Evolutionary conservation across 2,797 vertebrate genomes (phyloP).

Genomic region (Paedocypris micromegethes): DNA sequence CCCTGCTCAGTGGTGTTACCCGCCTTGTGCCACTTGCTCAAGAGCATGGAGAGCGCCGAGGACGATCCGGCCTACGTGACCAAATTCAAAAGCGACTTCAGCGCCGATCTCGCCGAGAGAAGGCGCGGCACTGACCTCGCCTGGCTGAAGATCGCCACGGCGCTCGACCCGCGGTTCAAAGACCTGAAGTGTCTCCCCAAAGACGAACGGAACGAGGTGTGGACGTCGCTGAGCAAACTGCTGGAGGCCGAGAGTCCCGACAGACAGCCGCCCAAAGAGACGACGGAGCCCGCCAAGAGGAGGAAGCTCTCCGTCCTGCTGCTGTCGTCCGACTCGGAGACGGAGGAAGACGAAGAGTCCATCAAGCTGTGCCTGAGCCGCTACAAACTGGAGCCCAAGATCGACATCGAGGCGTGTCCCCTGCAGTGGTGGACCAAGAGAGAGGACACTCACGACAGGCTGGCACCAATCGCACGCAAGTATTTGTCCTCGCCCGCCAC

Average conservation of each 20-base stretch:
- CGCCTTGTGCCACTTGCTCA: constrained; percentile 36
- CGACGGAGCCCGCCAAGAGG: constrained; percentile 36
- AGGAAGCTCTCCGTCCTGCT: constrained; percentile 33
- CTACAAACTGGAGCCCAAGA: constrained; percentile 48
- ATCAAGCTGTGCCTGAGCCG: constrained; percentile 32
- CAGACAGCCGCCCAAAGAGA: constrained; percentile 23
- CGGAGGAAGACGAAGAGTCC: constrained; percentile 41
- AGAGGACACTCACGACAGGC: constrained; percentile 34
- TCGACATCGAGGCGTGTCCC: constrained; percentile 38
- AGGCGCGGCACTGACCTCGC: constrained; percentile 23
- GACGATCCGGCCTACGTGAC: constrained; percentile 25
- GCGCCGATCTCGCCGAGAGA: constrained; percentile 16
- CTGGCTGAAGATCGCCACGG: constrained; percentile 27
- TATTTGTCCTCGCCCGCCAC: constrained; percentile 35
- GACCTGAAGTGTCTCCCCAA: constrained; percentile 33
- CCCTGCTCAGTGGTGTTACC: constrained; percentile 31
- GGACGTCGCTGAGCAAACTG: constrained; percentile 20
- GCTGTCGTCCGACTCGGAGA: constrained; percentile 35
- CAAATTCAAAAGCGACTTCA: constrained; percentile 34
- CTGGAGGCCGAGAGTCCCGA: constrained; percentile 8
- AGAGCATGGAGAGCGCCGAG: constrained; percentile 33
- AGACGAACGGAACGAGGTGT: constrained; percentile 39
- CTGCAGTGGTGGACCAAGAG: constrained; percentile 42
- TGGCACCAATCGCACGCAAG: constrained; percentile 35
- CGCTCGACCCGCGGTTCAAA: not conserved